Evolutionary conservation across 2,797 vertebrate genomes (phyloP).

Genomic region (Cossypha caffra): DNA sequence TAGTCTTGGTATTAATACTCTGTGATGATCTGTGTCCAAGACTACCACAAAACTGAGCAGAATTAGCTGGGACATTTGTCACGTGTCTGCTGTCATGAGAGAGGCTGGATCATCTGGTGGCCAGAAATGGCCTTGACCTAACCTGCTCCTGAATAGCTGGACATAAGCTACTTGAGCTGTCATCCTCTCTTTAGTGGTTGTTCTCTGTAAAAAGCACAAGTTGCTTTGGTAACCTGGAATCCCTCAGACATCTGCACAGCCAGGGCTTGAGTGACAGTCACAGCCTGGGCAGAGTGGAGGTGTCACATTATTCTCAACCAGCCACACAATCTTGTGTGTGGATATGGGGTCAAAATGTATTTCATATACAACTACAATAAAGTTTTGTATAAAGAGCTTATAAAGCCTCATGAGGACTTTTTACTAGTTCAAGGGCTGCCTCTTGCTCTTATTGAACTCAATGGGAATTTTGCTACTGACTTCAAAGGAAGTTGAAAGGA

Average conservation of each 20-base stretch:
- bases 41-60: slow-evolving; percentile 25
- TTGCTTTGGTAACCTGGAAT: background rate
- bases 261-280: background rate
- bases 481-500: slow-evolving; percentile 65
- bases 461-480: slow-evolving; percentile 59
- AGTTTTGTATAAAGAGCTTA: slow-evolving; percentile 29
- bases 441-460: slow-evolving; percentile 45
- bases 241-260: background rate
- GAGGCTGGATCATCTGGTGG: background rate
- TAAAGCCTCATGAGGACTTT: slow-evolving; percentile 40
- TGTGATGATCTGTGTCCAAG: slow-evolving; percentile 2
- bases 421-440: slow-evolving; percentile 30
- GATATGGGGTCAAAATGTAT: slow-evolving; percentile 7
- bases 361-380: background rate
- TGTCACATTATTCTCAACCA: background rate
- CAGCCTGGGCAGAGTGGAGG: background rate
- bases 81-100: background rate
- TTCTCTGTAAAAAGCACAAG: background rate
- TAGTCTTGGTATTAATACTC: slow-evolving; percentile 32
- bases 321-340: background rate
- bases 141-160: slow-evolving; percentile 18
- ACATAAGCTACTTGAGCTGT: background rate
- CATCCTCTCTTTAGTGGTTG: background rate
- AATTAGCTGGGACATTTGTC: slow-evolving; percentile 41
- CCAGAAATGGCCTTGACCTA: slow-evolving; percentile 41